Conservation (phyloP, 2,113 vertebrate species). For the Peromyscus polionotus region DNA sequence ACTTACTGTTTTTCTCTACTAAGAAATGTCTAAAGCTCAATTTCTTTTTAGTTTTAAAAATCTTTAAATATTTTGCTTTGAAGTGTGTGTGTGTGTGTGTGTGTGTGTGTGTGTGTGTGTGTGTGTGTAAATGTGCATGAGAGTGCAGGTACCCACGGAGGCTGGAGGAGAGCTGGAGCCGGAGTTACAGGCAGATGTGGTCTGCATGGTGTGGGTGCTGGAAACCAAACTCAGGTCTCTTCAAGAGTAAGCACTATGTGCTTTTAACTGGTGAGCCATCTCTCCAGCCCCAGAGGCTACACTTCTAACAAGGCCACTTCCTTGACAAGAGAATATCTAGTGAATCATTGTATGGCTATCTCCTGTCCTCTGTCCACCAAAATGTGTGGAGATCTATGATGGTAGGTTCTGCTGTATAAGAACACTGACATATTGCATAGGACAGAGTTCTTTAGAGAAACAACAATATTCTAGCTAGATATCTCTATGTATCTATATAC, state of each 20-base stretch:
- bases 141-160: neutral
- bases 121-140: neutral
- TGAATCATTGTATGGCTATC: neutral
- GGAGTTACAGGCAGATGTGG: neutral
- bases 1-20: neutral
- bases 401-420: neutral
- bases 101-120: neutral
- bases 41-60: neutral
- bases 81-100: neutral
- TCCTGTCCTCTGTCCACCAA: neutral
- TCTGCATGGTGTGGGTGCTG: neutral
- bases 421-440: neutral
- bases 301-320: neutral
- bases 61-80: neutral
- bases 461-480: neutral
- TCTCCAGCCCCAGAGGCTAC: neutral
- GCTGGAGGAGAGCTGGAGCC: neutral
- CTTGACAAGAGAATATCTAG: neutral
- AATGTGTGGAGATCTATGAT: neutral
- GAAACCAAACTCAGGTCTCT: neutral
- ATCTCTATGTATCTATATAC: neutral
- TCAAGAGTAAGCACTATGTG: neutral
- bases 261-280: neutral
- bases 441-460: neutral
- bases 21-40: neutral